Conservation (phyloP, 2,113 vertebrate species). For the Psephotus haematonotus region DNA sequence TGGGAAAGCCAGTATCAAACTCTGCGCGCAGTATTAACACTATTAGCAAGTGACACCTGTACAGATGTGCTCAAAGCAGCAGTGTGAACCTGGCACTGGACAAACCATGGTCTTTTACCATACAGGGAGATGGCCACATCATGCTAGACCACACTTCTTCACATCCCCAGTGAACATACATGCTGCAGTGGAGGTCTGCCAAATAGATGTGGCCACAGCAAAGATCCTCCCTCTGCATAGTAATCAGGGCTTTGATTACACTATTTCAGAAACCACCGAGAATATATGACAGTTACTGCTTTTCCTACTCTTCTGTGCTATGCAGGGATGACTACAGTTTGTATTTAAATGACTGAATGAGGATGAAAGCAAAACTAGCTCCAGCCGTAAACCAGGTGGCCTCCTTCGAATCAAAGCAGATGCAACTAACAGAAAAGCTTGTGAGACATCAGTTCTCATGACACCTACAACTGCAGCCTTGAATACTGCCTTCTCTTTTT, state of each 20-base stretch:
- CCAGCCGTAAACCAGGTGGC: slow-evolving; percentile 25
- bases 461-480: slow-evolving; percentile 5
- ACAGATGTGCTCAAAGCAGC: not conserved
- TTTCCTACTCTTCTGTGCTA: not conserved
- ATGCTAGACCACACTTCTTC: not conserved
- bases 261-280: not conserved
- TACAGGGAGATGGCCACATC: rapidly evolving
- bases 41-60: not conserved
- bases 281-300: not conserved
- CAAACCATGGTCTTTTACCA: rapidly evolving
- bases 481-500: not conserved
- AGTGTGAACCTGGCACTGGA: not conserved
- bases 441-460: not conserved
- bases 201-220: not conserved
- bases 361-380: slow-evolving; percentile 47
- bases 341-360: not conserved
- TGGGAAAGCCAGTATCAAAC: not conserved
- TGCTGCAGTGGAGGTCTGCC: not conserved
- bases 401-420: slow-evolving; percentile 40
- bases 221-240: not conserved
- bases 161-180: not conserved
- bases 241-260: not conserved
- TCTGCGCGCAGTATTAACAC: not conserved
- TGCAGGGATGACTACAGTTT: not conserved
- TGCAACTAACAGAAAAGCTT: slow-evolving; percentile 9